Base-by-base conservation (phyloP, 2,113 vertebrate species). In the Lophotis ruficrista region DNA sequence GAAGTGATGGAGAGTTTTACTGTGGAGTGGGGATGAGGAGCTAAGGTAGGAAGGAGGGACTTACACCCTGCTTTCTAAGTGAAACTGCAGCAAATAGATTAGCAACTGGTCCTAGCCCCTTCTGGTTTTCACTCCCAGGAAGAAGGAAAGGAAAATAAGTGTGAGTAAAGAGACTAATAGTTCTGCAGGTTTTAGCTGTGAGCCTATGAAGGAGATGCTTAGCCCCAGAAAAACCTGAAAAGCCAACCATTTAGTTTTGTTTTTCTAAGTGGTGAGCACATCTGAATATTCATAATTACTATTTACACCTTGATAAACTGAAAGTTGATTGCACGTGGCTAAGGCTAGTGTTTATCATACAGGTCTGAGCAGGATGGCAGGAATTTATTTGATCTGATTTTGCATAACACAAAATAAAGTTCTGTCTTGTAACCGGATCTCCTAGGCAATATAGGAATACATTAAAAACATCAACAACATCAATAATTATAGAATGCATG, bases 371-470 rank as follows among this genome's bases (percentile, higher is more conserved):
- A 96, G 80, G 83, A 82, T 87, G 81, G 77, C 77, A 91, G 77
- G 93, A 94, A 96, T 97, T 89, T 31, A 94, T 94, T 96, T 96
- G 94, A 94, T 96, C 90, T 91, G 83, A 90, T 25, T 91, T 84
- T 92, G 45, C 84, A 95, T 41, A 93, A 89, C 69, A 87, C 19
- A 91, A 84, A 75, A 84, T 64, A 10, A 78, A 89, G 72, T 87
- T 94, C 61, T 87, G 51, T 92, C 93, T 89, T 94, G 56, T 93
- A 90, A 50, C 35, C 1, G 7, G n/a, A 53, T 78, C 90, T 89
- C 35, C 56, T 61, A 24, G 66, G 56, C 48, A 71, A 11, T 81
- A 28, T 9, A 66, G 68, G 28, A 69, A 70, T 68, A 53, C 19
- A 50, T 76, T 84, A 64, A 91, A 85, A 84, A 41, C 77, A 71